Percentiles rank a stretch among this genome's conserved stretches.
Conservation (phyloP, 2,797 vertebrate species). For the Hyperoplus immaculatus region DNA sequence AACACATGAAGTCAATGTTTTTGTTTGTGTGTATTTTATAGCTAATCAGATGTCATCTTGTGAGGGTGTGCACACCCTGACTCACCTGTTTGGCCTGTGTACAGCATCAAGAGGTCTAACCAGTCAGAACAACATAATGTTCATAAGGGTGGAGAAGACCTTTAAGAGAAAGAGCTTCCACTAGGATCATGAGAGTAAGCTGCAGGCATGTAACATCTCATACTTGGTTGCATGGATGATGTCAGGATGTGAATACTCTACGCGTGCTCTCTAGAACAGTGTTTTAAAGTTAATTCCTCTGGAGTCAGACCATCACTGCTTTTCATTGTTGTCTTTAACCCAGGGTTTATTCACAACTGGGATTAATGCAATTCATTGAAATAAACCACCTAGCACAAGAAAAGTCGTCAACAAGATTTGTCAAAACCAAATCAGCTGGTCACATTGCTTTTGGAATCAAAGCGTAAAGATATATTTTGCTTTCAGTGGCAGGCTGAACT, state of each 20-base stretch:
- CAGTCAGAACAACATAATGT: neutral
- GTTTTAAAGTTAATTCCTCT: neutral
- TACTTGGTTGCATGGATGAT: constrained; percentile 1
- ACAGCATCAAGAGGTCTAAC: neutral
- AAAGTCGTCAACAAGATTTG: neutral
- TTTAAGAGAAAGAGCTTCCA: neutral
- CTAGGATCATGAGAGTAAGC: neutral
- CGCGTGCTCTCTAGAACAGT: neutral
- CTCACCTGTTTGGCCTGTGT: neutral
- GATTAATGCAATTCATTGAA: neutral
- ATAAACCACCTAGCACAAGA: neutral
- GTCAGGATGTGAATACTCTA: constrained; percentile 2
- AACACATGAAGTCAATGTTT: neutral
- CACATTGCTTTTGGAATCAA: too few species aligned
- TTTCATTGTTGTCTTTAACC: neutral
- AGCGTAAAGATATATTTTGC: neutral
- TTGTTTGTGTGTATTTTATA: neutral
- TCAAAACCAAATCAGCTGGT: neutral
- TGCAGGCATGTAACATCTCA: constrained; percentile 4
- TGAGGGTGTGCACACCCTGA: neutral
- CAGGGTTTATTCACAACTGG: neutral
- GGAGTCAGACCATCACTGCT: neutral
- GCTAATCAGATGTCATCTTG: neutral
- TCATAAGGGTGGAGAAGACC: neutral
- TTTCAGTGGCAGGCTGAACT: neutral